Percentiles rank a stretch among this genome's conserved stretches.
Conservation (phyloP, 2,797 vertebrate genomes). For the Myripristis murdjan region DNA sequence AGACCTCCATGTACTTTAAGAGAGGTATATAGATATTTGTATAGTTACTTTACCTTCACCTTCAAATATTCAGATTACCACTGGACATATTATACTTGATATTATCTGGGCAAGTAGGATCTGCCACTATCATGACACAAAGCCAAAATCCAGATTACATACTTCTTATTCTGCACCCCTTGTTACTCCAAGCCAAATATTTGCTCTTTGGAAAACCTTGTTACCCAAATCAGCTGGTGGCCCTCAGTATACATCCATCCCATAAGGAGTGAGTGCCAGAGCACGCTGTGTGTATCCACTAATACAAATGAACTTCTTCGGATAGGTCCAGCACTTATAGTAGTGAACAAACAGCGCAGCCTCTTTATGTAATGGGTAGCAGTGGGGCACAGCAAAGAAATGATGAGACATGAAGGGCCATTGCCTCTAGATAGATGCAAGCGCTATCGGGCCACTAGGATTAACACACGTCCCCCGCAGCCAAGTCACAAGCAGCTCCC, state of each 20-base stretch:
- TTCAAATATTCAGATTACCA: constrained; percentile 34
- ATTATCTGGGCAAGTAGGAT: constrained; percentile 58
- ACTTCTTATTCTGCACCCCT: constrained; percentile 63
- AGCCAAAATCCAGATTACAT: constrained; percentile 57
- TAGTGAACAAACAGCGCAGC: constrained; percentile 84
- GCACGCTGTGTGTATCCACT: constrained; percentile 83
- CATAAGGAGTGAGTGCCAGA: constrained; percentile 65
- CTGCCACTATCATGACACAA: constrained; percentile 47
- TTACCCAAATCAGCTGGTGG: constrained; percentile 86
- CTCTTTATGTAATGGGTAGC: constrained; percentile 86
- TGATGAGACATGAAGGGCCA: constrained; percentile 80
- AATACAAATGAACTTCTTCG: constrained; percentile 87
- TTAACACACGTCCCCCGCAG: constrained; percentile 81
- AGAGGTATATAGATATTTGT: constrained; percentile 33
- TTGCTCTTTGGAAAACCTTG: constrained; percentile 84
- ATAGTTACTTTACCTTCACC: constrained; percentile 27
- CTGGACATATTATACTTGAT: constrained; percentile 48
- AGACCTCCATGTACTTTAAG: not conserved
- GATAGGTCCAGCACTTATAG: constrained; percentile 81
- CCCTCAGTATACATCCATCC: constrained; percentile 75
- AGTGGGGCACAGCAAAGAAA: constrained; percentile 84
- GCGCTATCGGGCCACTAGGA: constrained; percentile 73
- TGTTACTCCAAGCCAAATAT: constrained; percentile 77
- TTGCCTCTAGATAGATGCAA: constrained; percentile 70
- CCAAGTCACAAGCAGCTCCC: constrained; percentile 73